Evolutionary conservation across 1,140 invertebrate genomes (phyloP), one percentile per base, ranked within the genome.

Genomic region (Aphelenchoides besseyi): DNA sequence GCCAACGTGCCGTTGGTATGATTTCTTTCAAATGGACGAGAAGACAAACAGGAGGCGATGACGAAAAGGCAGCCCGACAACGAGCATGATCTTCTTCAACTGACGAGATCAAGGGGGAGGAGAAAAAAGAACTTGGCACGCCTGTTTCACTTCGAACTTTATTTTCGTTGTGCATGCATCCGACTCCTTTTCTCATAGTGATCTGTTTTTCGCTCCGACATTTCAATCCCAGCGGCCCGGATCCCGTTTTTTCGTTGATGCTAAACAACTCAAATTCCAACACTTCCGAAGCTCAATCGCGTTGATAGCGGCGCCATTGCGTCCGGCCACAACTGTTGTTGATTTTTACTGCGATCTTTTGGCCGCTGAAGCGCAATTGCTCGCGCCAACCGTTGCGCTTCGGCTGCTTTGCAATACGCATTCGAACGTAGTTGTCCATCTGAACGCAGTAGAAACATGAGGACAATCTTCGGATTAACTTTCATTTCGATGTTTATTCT

Each of bases 111-210:
- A 48, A 12, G 12, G 41, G 12, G 41, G 41, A 23, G 41, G 23
- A 48, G 41, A 48, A 48, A 48, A 48, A 48, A 48, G 41, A 48
- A 48, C 41, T 48, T 48, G 41, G 41, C 41, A 48, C 41, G 41
- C 41, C 41, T 48, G 41, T 48, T 48, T 48, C 41, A 12, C 41
- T 48, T 48, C 41, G 41, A 48, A 48, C 41, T 48, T 48, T 48
- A 48, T 48, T 48, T 48, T 48, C 41, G 41, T 48, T 48, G 41
- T 48, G 41, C 41, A 48, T 48, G 41, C 41, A 23, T 48, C 41
- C 41, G 41, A 48, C 41, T 48, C 41, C 41, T 23, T n/a, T n/a
- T 48, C 41, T 48, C 41, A 48, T 48, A 16, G 41, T 48, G 41
- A 48, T 48, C 41, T 48, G 41, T 48, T 48, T 48, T 48, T 48